Base-by-base conservation (phyloP, 2,797 vertebrate genomes). In the Gallinago solitaria region DNA sequence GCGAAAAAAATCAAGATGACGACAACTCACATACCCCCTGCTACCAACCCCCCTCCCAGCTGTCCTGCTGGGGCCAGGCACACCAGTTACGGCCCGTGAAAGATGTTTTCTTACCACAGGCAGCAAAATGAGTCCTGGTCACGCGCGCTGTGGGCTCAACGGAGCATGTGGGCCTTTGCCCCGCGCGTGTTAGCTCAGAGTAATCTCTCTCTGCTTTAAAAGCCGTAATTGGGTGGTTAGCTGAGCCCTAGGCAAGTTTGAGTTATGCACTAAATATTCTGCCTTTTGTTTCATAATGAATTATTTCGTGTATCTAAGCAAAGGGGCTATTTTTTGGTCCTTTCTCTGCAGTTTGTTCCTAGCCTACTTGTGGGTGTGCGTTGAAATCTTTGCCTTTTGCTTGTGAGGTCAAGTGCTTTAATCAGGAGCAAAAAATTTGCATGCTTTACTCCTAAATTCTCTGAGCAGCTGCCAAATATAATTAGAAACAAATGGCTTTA, bases 401-500 rank as follows among this genome's bases (percentile, higher is more conserved):
- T 95, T 96, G 90, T 13, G 83, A 95, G 93, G 96, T 96, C 94
- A 97, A 96, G 90, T 92, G 80, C 90, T 97, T 96, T 92, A 97
- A 96, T 96, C 94, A 92, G 85, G 77, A 97, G 86, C 56, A 96
- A 96, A 96, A 95, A 95, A 71, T 15, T 75, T 30, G 85, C 17
- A 1, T 83, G 86, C 87, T 96, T 93, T 89, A 95, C 84, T 94
- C 93, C 95, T 91, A 90, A 93, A 95, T 95, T 95, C 95, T 94
- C 87, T 95, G 91, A 90, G 83, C 6, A 11, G 53, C 80, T 96
- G 96, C 96, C 96, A 97, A 96, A 93, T 90, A 74, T 90, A 96
- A 97, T 96, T 97, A 96, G 95, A 96, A 97, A 96, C 95, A 96
- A 97, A 96, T 94, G 96, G 93, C 74, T 96, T 91, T 96, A 89